Base-by-base conservation (phyloP, 2,888 invertebrate genomes). In the Timandra comae region DNA sequence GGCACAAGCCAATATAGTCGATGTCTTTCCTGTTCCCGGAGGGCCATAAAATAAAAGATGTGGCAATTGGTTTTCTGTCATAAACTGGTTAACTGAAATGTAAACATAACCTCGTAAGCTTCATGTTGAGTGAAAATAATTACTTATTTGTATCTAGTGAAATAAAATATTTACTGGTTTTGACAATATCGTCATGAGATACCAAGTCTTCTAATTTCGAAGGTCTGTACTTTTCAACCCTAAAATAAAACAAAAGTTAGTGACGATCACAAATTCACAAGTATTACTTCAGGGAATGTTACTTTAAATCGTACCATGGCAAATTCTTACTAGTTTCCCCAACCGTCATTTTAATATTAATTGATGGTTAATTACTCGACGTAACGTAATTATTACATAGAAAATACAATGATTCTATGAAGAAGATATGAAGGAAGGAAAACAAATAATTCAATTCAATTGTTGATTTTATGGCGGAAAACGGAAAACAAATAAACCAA, bases 141-240 rank as follows among this genome's bases (percentile, higher is more conserved):
- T n/a, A n/a, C n/a, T n/a, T n/a, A n/a, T n/a, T n/a, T n/a, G n/a
- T n/a, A n/a, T n/a, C n/a, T n/a, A n/a, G n/a, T n/a, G n/a, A 6
- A 16, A 16, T 16, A 16, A 16, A 1, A 7, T 11, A 28, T 91
- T 89, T 88, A 99, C 98, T 95, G 58, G 99, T 99, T 61, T 90
- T 91, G 37, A 99, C 93, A 35, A 99, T 99, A 77, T 99, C 98
- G 75, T 95, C 94, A 65, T 99, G 99, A 0, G 99, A 98, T 40
- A 99, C 97, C 25, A 99, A 88, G 62, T 99, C 99, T 56, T 94
- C 93, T 45, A 99, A 86, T 38, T 90, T 92, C 27, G 90, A 91
- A 3, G 99, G 99, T 11, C 99, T 91, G 78, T 99, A 99, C 74
- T 99, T 99, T 81, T 99, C 99, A 12, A 99, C 98, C 99, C 98